Evolutionary conservation across 2,113 vertebrate genomes (phyloP).

Genomic region (Cinclus cinclus): DNA sequence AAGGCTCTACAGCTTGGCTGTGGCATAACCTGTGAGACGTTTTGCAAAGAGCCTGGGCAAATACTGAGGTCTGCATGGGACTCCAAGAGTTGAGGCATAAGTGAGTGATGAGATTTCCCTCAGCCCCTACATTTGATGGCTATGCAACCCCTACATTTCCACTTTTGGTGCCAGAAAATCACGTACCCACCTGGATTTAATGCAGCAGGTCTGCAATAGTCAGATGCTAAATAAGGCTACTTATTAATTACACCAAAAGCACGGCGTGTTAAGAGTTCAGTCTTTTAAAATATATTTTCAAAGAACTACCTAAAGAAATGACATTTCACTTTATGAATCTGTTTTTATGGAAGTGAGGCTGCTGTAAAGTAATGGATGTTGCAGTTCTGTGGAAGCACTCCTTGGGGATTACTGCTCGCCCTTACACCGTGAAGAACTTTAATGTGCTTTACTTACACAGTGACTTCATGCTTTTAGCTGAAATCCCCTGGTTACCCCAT

Average conservation of each 20-base stretch:
- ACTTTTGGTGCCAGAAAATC: neutral
- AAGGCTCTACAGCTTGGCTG: neutral
- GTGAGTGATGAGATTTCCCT: neutral
- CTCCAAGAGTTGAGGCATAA: neutral
- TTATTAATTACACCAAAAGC: neutral
- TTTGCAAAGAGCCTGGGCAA: neutral
- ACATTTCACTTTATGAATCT: constrained; percentile 13
- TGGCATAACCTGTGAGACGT: neutral
- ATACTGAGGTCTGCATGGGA: accelerated
- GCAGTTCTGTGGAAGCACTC: neutral
- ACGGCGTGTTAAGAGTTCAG: neutral
- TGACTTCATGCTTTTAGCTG: neutral
- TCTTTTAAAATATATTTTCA: neutral
- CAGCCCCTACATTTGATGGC: neutral
- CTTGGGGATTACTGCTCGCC: neutral
- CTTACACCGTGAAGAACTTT: neutral
- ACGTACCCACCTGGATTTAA: neutral
- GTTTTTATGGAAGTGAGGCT: neutral
- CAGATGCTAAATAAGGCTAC: neutral
- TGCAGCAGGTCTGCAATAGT: neutral
- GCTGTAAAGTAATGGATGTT: neutral
- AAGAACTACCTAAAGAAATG: constrained; percentile 11
- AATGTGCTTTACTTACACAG: neutral
- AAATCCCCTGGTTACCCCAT: neutral
- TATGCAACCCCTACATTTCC: neutral